Evolutionary conservation across 2,888 invertebrate species (phyloP), one percentile per base, ranked within the genome.

Genomic region (Smittia sp.): DNA sequence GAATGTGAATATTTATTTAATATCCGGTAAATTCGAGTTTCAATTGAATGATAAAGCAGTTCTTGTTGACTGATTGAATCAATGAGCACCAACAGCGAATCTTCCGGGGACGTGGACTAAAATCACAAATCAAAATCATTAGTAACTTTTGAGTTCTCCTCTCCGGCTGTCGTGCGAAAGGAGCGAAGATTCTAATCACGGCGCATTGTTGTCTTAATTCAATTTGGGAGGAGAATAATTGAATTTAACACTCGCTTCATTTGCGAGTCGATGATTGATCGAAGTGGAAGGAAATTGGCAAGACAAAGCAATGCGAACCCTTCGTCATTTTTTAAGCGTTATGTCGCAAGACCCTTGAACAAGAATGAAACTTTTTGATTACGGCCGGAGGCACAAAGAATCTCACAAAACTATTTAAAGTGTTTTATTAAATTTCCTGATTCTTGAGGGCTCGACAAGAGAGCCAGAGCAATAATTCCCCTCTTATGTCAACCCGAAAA

Each of bases 1-100:
- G 58, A 32, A 27, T 63, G 58, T 63, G 63, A 67, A 38, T 39
- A 67, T 65, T 65, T 65, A 67, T 67, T 67, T 67, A 67, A 67
- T 67, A 67, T 67, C 67, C 67, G 67, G 67, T 20, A 67, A 39
- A 65, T 27, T 65, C 25, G n/a, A 25, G 13, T 65, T 65, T 65
- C 63, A 65, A 18, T 67, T 41, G 67, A 38, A 67, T 67, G 67
- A 67, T 67, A 22, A 67, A 67, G 67, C 67, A 20, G 20, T 65
- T 65, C 63, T 65, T 15, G 63, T 65, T 65, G 63, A 65, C 25
- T 65, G 63, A 65, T 65, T 25, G 27, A 65, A 65, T 65, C 27
- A 65, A 65, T 27, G n/a, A 65, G 25, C 27, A 27, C 13, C 25
- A 65, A 11, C 22, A 15, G 15, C 54, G 20, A 54, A 54, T 54